phyloP scores from a whole-genome alignment of 2,797 vertebrate species.

The Lophius americanus region DNA sequence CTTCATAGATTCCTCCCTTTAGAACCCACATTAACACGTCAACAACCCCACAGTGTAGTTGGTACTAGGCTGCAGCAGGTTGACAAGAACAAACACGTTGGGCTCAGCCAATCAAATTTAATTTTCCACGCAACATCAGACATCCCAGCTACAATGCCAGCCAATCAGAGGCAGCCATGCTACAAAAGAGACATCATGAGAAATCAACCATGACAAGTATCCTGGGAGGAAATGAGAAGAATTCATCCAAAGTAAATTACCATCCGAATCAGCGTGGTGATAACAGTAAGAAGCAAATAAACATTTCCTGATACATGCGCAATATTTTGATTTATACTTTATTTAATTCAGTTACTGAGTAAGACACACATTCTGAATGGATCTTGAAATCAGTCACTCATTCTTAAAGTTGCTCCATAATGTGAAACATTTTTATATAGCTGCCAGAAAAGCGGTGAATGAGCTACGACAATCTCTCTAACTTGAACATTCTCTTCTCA shows the following conservation, averaged over 20 bases:
- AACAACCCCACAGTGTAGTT: neutral
- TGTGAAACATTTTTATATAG: no score
- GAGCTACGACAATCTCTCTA: no score
- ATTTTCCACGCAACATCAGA: conserved; percentile 44
- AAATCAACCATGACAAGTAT: conserved; percentile 5
- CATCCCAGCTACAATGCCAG: conserved; percentile 23
- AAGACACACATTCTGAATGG: no score
- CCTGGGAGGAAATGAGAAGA: neutral
- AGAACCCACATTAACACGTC: conserved; percentile 3
- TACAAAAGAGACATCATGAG: neutral
- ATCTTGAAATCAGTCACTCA: no score
- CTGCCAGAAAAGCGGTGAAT: no score
- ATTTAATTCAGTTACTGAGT: no score
- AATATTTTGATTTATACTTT: no score
- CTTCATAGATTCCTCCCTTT: neutral
- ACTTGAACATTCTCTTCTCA: no score
- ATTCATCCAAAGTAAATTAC: neutral
- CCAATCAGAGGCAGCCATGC: conserved; percentile 24
- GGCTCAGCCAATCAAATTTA: conserved; percentile 32
- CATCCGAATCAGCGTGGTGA: neutral
- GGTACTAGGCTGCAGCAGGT: conserved; percentile 34
- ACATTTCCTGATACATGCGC: no score
- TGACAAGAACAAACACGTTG: conserved; percentile 51
- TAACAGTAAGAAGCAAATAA: no score
- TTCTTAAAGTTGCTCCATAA: no score